Percentiles rank a stretch among this genome's conserved stretches.
Evolutionary conservation across 2,888 invertebrate genomes (phyloP).

Genomic region (Trachelus troglodyta): DNA sequence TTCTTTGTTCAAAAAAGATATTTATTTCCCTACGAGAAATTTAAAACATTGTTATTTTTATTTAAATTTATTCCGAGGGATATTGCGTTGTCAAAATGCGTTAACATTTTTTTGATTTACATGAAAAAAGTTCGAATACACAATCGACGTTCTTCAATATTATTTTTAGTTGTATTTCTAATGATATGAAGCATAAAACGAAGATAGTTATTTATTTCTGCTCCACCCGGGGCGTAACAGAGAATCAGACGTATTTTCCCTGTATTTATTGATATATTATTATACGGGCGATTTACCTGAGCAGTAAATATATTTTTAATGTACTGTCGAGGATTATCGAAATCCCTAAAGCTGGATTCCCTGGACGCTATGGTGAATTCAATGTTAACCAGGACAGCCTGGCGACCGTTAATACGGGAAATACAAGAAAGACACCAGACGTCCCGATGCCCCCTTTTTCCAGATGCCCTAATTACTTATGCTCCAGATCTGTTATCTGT

Average conservation of each 20-base stretch:
- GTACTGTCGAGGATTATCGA: background rate
- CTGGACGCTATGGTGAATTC: background rate
- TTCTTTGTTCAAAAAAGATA: too few species aligned
- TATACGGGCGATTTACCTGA: background rate
- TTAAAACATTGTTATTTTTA: background rate
- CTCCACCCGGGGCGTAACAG: background rate
- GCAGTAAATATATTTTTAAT: background rate
- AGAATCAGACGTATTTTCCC: background rate
- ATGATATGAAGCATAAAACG: background rate
- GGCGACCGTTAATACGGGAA: background rate
- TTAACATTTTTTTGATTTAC: background rate
- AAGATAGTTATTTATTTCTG: background rate
- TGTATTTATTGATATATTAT: background rate
- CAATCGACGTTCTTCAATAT: background rate
- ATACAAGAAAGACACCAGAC: background rate
- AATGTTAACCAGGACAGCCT: background rate
- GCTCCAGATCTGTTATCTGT: background rate
- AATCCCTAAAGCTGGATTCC: background rate
- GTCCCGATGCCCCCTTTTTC: background rate
- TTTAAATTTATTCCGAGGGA: background rate
- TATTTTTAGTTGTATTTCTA: background rate
- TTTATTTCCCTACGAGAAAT: background rate
- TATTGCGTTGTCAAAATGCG: background rate
- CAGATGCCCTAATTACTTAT: background rate
- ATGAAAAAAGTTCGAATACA: background rate